phyloP scores from a whole-genome alignment of 2,888 invertebrate species.

The Eulithis testata region DNA sequence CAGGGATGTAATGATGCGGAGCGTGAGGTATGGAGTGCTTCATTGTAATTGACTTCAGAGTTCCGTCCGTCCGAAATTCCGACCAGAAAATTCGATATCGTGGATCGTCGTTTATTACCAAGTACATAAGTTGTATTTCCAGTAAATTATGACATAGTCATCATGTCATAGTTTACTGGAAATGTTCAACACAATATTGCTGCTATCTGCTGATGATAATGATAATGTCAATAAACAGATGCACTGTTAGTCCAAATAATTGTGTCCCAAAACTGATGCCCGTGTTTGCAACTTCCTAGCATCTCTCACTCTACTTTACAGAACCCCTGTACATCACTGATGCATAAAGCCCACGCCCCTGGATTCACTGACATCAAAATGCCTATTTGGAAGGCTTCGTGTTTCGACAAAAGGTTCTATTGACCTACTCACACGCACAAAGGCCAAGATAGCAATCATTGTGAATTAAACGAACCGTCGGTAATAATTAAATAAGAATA shows the following conservation, averaged over 20 bases:
- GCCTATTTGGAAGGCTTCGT: conserved; percentile 43
- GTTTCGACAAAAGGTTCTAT: conserved; percentile 46
- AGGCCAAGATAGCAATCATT: conserved; percentile 39
- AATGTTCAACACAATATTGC: too few relatives aligned
- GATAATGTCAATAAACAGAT: too few relatives aligned
- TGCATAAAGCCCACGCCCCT: conserved; percentile 9
- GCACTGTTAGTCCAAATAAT: too few relatives aligned
- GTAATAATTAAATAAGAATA: conserved; percentile 5
- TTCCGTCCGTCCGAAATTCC: not conserved
- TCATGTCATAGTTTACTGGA: too few relatives aligned
- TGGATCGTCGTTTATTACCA: not conserved
- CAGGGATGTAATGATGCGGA: conserved; percentile 24
- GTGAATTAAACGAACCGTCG: conserved; percentile 37
- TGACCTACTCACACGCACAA: conserved; percentile 47
- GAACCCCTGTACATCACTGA: not conserved
- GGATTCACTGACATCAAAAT: conserved; percentile 31
- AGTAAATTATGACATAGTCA: too few relatives aligned
- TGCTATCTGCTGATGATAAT: too few relatives aligned
- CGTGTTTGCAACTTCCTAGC: not conserved
- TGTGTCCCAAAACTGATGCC: conserved; percentile 3
- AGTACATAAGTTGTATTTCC: not conserved
- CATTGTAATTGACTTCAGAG: not conserved
- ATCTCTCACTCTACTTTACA: not conserved
- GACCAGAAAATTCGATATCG: not conserved
- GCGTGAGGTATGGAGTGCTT: conserved; percentile 1